Conservation (phyloP, 2,888 invertebrate species). For the Acanthoscelides obtectus region DNA sequence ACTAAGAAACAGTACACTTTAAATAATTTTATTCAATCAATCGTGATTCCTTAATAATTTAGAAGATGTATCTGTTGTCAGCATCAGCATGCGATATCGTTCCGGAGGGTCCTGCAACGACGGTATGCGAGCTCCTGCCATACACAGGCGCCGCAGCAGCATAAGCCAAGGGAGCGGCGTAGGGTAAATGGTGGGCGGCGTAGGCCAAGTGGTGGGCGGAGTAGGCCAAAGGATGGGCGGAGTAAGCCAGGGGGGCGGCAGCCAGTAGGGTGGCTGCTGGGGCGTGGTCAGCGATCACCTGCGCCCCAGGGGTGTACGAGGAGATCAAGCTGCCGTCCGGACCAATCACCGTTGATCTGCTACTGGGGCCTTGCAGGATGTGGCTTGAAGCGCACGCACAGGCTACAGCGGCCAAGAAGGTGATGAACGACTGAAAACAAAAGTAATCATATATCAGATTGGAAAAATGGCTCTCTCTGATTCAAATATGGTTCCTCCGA, state of each 20-base stretch:
- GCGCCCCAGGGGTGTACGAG: constrained; percentile 32
- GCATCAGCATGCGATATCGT: constrained; percentile 14
- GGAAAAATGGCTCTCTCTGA: too few species aligned
- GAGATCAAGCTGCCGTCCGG: constrained; percentile 35
- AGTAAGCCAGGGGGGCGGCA: constrained; percentile 15
- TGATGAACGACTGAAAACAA: constrained; percentile 15
- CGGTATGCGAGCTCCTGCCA: constrained; percentile 21
- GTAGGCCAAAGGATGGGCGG: constrained; percentile 18
- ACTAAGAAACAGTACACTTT: too few species aligned
- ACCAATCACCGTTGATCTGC: constrained; percentile 31
- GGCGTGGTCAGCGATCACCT: constrained; percentile 28
- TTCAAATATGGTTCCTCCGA: too few species aligned
- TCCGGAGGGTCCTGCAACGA: constrained; percentile 33
- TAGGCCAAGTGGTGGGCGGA: constrained; percentile 12
- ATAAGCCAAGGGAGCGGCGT: constrained; percentile 16
- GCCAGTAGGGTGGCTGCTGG: constrained; percentile 20
- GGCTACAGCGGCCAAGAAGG: constrained; percentile 26
- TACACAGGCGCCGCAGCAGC: constrained; percentile 11
- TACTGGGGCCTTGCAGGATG: constrained; percentile 35
- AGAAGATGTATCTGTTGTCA: too few species aligned
- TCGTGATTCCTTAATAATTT: too few species aligned
- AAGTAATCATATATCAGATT: too few species aligned
- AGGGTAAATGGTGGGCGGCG: constrained; percentile 14
- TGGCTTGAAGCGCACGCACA: constrained; percentile 22
- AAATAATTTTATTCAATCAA: too few species aligned